Evolutionary conservation across 2,113 vertebrate species (phyloP).

Genomic region (Coptodon rendalli): DNA sequence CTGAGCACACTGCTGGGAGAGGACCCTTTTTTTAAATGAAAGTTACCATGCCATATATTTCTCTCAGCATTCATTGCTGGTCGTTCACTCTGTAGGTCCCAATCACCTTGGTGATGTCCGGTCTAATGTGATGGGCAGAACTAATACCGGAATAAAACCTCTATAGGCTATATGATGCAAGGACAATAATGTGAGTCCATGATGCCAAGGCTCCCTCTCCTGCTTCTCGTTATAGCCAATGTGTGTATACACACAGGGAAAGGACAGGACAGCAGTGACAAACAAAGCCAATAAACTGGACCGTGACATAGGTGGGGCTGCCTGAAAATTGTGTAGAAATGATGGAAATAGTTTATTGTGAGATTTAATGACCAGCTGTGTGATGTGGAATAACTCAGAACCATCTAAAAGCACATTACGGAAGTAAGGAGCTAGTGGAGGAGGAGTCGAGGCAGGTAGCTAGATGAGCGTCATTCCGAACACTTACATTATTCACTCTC

Average conservation of each 20-base stretch:
- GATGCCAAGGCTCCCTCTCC: conserved; percentile 43
- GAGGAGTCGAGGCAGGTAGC: not conserved
- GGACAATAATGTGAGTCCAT: conserved; percentile 40
- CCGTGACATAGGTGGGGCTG: conserved; percentile 37
- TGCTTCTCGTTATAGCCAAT: conserved; percentile 37
- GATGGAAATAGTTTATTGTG: conserved; percentile 33
- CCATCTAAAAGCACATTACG: conserved; percentile 20
- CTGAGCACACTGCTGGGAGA: conserved; percentile 16
- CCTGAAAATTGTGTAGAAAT: conserved; percentile 8
- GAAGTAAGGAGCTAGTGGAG: not conserved
- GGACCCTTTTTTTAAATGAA: not conserved
- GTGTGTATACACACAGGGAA: conserved; percentile 19
- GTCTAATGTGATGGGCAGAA: conserved; percentile 16
- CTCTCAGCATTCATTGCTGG: not conserved
- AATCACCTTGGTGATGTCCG: conserved; percentile 5
- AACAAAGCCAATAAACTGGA: conserved; percentile 41
- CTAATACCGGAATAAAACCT: conserved; percentile 14
- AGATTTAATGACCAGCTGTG: conserved; percentile 55
- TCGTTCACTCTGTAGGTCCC: conserved; percentile 24
- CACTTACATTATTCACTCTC: not conserved
- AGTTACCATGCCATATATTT: not conserved
- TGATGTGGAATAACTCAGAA: conserved; percentile 25
- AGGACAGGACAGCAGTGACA: conserved; percentile 25
- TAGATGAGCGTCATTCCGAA: not conserved
- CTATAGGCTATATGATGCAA: conserved; percentile 8